Base-by-base conservation (phyloP, 2,113 vertebrate species). In the Drymodes brunneopygia region DNA sequence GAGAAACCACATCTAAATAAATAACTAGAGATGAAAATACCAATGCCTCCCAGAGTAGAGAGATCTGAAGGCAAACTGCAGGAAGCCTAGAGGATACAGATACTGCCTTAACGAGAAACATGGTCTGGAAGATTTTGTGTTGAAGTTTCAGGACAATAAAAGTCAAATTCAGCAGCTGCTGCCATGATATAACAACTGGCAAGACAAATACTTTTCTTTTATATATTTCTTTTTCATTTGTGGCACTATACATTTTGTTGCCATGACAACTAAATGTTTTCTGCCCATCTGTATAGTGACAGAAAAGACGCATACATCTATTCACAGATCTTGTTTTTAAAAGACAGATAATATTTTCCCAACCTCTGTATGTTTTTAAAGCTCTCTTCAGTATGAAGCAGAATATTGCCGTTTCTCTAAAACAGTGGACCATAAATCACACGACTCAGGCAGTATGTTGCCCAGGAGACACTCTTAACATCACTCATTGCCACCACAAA, bases 241-340 rank as follows among this genome's bases (percentile, higher is more conserved):
- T 15, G 45, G 88, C n/a, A 73, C 94, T 96, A 95, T 94, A 93
- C 95, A 86, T 97, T 97, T 91, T 11, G 51, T 96, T 95, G 94
- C 67, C 81, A 96, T 95, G 96, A 97, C 92, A 97, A 97, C 95
- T 48, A 67, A 72, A 81, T 67, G 54, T 88, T 94, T 97, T 90
- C 84, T 86, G 73, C 77, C 95, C 42, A 81, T 96, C 95, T 97
- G 82, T 66, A 92, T 64, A 67, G 92, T 92, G 94, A 94, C 95
- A 95, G 93, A 95, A 96, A 71, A 96, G 92, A 96, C 3, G 0
- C 65, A 84, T 89, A 91, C 77, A 95, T 95, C 83, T 94, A 89
- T 71, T 94, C 86, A 81, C 60, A 71, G 86, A 95, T 95, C 93
- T 82, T 87, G 86, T 79, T 95, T 95, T 69, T 91, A 91, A 86